Evolutionary conservation across 2,888 invertebrate species (phyloP), one percentile per base, ranked within the genome.

Genomic region (Hydraecia micacea): DNA sequence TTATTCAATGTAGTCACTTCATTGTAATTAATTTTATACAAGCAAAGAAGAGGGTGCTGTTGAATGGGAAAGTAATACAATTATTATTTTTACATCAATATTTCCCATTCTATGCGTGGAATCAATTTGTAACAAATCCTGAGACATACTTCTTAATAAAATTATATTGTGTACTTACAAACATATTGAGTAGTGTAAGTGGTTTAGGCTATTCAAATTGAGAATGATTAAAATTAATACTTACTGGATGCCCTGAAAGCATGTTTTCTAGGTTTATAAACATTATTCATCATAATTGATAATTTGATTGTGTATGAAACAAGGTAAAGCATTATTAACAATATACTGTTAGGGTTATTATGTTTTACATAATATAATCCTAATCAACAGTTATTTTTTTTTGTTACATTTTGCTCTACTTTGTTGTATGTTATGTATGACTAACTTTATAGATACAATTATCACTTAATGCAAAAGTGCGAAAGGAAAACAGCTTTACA

Each of bases 1-100:
- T 73, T 75, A 32, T 75, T 13, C 63, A 68, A 63, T 73, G 49
- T 74, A 69, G 67, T 83, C 81, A 80, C 85, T 88, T 86, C 86
- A 86, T 77, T 79, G 36, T 73, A 32, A 39, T 71, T 70, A 36
- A 67, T 72, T 70, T 39, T 68, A 55, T 52, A 74, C 18, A 60
- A 62, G 62, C 18, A 73, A 66, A 60, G 9, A 77, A 67, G 70
- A 67, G 58, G 25, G 15, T 42, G 39, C 49, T 84, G 73, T 79
- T 83, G 42, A 49, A 65, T 66, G 66, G 32, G 55, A 46, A 73
- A 70, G 67, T 62, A 58, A 70, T 2, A 32, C 32, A 32, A 49
- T 49, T 55, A 46, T 62, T 25, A 18, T 28, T 62, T 63, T 21
- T 15, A 46, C 25, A 32, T 11, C 15, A 49, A 39, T 42, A 15